Base-by-base conservation (phyloP, 2,113 vertebrate genomes). In the Grammomys dolichurus region DNA sequence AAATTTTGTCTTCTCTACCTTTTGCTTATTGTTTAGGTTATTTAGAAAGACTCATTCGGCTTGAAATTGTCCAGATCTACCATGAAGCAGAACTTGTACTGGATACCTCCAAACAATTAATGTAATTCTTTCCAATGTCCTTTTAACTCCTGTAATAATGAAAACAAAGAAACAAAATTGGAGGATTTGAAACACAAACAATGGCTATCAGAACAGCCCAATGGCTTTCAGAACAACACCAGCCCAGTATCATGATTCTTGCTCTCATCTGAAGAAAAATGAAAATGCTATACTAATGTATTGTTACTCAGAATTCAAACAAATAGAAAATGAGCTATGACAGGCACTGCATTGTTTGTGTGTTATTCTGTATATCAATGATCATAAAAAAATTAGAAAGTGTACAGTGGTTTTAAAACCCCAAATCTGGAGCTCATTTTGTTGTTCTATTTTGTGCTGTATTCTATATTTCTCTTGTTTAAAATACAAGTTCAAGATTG, bases 201-300 rank as follows among this genome's bases (percentile, higher is more conserved):
- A 28, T 0, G 7, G 19, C 31, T 70, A 60, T 60, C 0, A 54
- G 40, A 40, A 40, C 40, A 40, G 40, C 40, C 40, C 40, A 40
- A 40, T 40, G 40, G 40, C 40, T 40, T 40, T 40, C 40, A 40
- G 40, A 40, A 40, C 40, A 40, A 40, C 40, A 40, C 40, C 40
- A 14, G 26, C 20, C 8, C 1, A 65, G 51, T 5, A 7, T 14
- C 3, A 0, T 36, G 16, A 75, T 43, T 2, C 10, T 92, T 75
- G n/a, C 9, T 69, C 78, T 26, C 8, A 2, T 3, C 5, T 16
- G 31, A 20, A n/a, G 19, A 89, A 19, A 0, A 70, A 0, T n/a
- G 36, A 85, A 40, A 31, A 22, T 1, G 4, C 40, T 26, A 51
- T 2, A 87, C 24, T 10, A 24, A 43, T 10, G 58, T 12, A 2